phyloP scores from a whole-genome alignment of 2,797 vertebrate genomes.

The Podarcis lilfordi region DNA sequence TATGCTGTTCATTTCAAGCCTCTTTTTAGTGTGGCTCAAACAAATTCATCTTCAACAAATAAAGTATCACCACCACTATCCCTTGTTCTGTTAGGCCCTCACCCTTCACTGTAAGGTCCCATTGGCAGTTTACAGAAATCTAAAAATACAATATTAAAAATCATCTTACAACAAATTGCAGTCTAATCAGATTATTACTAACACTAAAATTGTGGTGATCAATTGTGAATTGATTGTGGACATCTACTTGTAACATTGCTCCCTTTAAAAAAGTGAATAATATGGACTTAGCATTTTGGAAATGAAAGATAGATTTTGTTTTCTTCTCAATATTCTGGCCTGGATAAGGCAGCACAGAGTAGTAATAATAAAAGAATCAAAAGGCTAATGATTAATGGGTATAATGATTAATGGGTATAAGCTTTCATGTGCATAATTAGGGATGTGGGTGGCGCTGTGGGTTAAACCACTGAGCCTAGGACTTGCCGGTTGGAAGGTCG shows the following conservation, averaged over 20 bases:
- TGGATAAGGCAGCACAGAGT: background rate
- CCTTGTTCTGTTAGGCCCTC: no score
- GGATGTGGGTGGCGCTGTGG: no score
- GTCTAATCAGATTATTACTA: slow-evolving; percentile 49
- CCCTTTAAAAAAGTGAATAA: slow-evolving; percentile 42
- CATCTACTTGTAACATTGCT: slow-evolving; percentile 42
- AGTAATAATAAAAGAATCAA: background rate
- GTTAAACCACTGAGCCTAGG: no score
- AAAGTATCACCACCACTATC: background rate
- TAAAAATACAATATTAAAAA: no score
- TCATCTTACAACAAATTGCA: no score
- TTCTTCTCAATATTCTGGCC: background rate
- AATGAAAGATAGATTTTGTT: background rate
- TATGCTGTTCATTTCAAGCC: no score
- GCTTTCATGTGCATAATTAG: no score
- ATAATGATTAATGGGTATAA: no score
- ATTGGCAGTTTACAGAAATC: no score
- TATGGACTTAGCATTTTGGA: slow-evolving; percentile 14
- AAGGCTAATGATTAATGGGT: background rate
- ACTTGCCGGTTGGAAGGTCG: no score
- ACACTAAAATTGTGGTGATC: slow-evolving; percentile 33
- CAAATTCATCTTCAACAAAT: background rate
- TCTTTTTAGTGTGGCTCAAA: slow-evolving; percentile 6
- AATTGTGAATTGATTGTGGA: slow-evolving; percentile 49
- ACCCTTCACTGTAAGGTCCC: no score